Evolutionary conservation across 2,113 vertebrate genomes (phyloP), one percentile per base, ranked within the genome.

Genomic region (Azemiops feae): DNA sequence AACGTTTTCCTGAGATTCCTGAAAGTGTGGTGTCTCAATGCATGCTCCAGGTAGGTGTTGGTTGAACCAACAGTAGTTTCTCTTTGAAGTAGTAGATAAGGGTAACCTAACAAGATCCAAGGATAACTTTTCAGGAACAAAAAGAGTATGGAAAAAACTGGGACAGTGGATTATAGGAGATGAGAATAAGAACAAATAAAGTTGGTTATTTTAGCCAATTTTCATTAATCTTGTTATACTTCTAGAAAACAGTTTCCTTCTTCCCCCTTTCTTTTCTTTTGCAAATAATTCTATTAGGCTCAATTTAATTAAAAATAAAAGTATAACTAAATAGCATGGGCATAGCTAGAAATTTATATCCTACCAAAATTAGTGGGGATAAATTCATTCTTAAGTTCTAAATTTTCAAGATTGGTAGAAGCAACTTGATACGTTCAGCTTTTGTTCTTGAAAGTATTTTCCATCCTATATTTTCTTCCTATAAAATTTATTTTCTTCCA

Each of bases 1-100:
- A 99, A 95, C 99, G 98, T 94, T 99, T 99, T 96, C 99, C 99
- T 91, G 99, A 99, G 98, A 99, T 99, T 97, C 99, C 99, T 89
- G 99, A 99, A 96, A 98, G 98, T 23, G 99, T 99, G 91, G 99
- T 99, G 22, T 99, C 99, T 96, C 99, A 99, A 95, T 99, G 98
- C 97, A 99, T 99, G 98, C 98, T 99, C 96, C 99, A 99, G 99
- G 99, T 99, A 98, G 86, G 93, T 86, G 88, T 89, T 39, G 93
- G 88, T 7, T 87, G 8, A 92, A 53, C 14, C 89, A 57, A 52
- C 25, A 81, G 23, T 0, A 1, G 45, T 95, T 92, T 54, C 16
- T 88, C 69, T 81, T 60, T 91, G 30, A 43, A 69, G 1, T 43
- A 5, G 69, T n/a, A 43, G 85, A 90, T 50, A 34, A 2, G 27